These are phyloP conservation scores for Centrocercus urophasianus DNA, from an alignment of 2,113 vertebrate genomes.

Conservation along the genomic window DNA sequence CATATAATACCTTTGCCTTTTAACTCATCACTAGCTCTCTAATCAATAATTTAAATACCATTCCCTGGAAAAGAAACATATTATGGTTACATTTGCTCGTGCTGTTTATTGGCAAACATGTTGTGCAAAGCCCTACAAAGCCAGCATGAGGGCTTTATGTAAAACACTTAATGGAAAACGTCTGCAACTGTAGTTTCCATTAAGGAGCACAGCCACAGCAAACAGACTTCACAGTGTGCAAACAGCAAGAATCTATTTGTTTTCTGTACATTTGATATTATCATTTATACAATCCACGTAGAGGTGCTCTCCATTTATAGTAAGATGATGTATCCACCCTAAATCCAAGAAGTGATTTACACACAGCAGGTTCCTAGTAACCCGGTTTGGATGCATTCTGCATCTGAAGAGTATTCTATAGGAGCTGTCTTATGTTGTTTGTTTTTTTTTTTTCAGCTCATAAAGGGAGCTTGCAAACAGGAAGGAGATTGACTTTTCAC, in stretches of 20 bases:
- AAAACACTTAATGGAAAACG: neutral
- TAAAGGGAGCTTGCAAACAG: neutral
- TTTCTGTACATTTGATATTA: neutral
- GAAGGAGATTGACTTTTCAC: neutral
- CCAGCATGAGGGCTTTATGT: neutral
- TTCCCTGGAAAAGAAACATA: neutral
- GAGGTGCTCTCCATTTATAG: neutral
- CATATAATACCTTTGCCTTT: neutral
- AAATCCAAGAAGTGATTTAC: neutral
- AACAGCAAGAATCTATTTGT: neutral
- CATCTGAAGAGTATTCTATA: neutral
- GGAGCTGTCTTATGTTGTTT: neutral
- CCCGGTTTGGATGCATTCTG: neutral
- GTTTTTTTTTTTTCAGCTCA: neutral
- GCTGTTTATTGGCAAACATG: neutral
- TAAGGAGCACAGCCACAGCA: neutral
- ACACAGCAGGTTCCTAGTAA: neutral
- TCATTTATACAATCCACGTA: neutral
- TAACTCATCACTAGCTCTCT: neutral
- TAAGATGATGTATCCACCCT: neutral
- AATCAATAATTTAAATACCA: slow-evolving; percentile 7
- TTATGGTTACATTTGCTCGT: neutral
- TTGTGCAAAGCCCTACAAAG: neutral
- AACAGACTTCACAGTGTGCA: accelerated
- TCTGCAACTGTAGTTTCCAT: neutral